Base-by-base conservation (phyloP, 1,140 invertebrate genomes). In the Limonius californicus region DNA sequence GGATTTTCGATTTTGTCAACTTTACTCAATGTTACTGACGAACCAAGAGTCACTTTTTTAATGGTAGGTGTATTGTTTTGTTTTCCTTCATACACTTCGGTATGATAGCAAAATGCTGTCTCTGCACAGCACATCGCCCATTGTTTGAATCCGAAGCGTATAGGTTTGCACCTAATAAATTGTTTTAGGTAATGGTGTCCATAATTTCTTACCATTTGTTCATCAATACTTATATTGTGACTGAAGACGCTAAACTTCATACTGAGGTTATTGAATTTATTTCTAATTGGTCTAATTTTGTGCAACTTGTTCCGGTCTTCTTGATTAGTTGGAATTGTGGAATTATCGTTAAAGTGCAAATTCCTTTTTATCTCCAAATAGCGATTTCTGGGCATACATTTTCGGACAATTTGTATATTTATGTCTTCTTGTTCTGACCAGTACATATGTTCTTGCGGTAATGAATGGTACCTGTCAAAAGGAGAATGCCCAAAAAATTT, bases 101-200 rank as follows among this genome's bases (percentile, higher is more conserved):
- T 18, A 23, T 47, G 3, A 30, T 47, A 59, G 11, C 57, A 59
- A 30, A 16, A 59, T 47, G 20, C 57, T 12, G 57, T 47, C 47
- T 59, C 15, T 7, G 57, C 39, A 47, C 57, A 59, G 8, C 57
- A 43, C 39, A 59, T 59, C n/a, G 57, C 61, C 68, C 71, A 78
- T 16, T 74, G 50, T 68, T 77, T 78, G 15, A 75, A 69, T 14
- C 77, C 76, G 68, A 75, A 79, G 55, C 69, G 55, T 39, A 75
- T 65, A 19, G 70, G 65, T 61, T 79, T 79, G 18, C 55, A 63
- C 15, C 71, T 70, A n/a, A 77, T 70, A 65, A 76, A 79, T 61
- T 78, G 76, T 59, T 74, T 74, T 53, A 77, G 70, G 14, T 32
- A 50, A 30, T 79, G 58, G 6, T 75, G 60, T 12, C 77, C 77